Evolutionary conservation across 2,888 invertebrate species (phyloP).

Genomic region (Gymnoscelis rufifasciata): DNA sequence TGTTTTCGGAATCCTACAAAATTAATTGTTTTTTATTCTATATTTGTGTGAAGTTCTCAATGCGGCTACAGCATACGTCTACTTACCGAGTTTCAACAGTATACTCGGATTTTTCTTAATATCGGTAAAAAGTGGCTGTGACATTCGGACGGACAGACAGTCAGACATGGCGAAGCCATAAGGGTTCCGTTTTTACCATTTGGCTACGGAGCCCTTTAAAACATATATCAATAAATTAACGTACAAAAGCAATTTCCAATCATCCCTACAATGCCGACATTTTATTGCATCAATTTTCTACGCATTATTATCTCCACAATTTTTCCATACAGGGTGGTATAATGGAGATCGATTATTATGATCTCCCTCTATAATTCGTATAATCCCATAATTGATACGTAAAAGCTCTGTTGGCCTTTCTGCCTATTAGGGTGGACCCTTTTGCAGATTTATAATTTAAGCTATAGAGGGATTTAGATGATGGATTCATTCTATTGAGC

Average conservation of each 20-base stretch:
- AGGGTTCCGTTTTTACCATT: too few relatives aligned
- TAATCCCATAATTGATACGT: constrained; percentile 71
- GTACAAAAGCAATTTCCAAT: constrained; percentile 9
- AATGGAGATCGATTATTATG: constrained; percentile 60
- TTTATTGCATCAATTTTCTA: constrained; percentile 28
- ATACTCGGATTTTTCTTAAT: too few relatives aligned
- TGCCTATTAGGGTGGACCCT: constrained; percentile 54
- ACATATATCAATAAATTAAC: too few relatives aligned
- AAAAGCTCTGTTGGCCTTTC: constrained; percentile 59
- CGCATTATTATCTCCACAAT: constrained; percentile 28
- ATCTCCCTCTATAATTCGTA: constrained; percentile 63
- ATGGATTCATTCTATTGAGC: constrained; percentile 20
- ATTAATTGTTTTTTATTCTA: too few relatives aligned
- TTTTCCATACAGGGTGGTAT: constrained; percentile 38
- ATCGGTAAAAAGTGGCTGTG: too few relatives aligned
- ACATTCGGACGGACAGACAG: too few relatives aligned
- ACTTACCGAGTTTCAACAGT: too few relatives aligned
- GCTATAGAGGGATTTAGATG: constrained; percentile 60
- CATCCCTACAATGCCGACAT: constrained; percentile 17
- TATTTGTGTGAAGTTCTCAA: too few relatives aligned
- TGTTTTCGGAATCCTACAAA: too few relatives aligned
- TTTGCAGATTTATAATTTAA: constrained; percentile 60
- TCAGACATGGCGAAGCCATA: too few relatives aligned
- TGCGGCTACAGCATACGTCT: too few relatives aligned
- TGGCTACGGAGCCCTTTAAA: too few relatives aligned